phyloP scores from a whole-genome alignment of 2,888 invertebrate species.

The Lithosia quadra region DNA sequence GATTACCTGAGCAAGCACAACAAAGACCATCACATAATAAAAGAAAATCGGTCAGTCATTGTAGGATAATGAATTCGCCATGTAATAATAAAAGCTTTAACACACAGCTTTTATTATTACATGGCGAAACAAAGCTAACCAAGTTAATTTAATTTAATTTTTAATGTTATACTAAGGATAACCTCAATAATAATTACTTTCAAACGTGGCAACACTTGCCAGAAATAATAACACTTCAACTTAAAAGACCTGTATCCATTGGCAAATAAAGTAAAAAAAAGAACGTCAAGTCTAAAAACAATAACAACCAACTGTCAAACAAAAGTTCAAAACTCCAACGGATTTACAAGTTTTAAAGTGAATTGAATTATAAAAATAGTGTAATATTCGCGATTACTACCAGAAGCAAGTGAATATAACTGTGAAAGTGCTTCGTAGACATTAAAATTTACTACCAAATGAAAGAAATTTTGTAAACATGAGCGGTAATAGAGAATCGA shows the following conservation, averaged over 20 bases:
- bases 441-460: constrained; percentile 29
- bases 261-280: background rate
- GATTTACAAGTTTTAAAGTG: constrained; percentile 25
- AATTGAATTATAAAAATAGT: constrained; percentile 24
- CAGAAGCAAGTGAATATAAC: constrained; percentile 9
- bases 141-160: too few relatives aligned
- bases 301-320: constrained; percentile 33
- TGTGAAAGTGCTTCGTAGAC: constrained; percentile 16
- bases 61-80: too few relatives aligned
- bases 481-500: constrained; percentile 75
- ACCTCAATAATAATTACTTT: too few relatives aligned
- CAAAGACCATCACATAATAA: too few relatives aligned
- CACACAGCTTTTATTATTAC: too few relatives aligned
- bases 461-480: constrained; percentile 48
- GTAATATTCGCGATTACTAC: background rate
- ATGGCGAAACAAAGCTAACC: too few relatives aligned
- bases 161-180: too few relatives aligned
- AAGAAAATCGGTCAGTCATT: too few relatives aligned
- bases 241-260: constrained; percentile 3
- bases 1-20: too few relatives aligned
- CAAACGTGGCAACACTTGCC: background rate
- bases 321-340: constrained; percentile 45
- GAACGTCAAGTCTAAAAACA: constrained; percentile 5
- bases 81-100: too few relatives aligned
- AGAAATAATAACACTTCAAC: background rate